Evolutionary conservation across 1,140 invertebrate species (phyloP).

Genomic region (Onthophagus taurus): DNA sequence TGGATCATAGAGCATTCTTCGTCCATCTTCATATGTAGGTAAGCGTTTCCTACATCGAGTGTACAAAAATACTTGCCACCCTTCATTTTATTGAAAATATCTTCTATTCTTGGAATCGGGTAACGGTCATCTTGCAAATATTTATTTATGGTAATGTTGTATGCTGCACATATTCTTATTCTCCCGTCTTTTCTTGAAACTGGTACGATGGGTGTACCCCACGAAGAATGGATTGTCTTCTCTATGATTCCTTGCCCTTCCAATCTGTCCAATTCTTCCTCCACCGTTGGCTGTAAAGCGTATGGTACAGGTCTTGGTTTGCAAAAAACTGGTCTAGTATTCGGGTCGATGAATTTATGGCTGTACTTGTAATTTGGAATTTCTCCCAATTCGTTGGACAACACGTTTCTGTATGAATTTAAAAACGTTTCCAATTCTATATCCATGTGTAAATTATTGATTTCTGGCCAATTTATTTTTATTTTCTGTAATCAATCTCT

Average conservation of each 20-base stretch:
- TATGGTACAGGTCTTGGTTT: not conserved
- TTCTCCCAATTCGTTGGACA: not conserved
- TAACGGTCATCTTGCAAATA: conserved; percentile 28
- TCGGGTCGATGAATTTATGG: not conserved
- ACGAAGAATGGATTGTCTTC: too few relatives aligned
- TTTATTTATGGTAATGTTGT: conserved; percentile 35
- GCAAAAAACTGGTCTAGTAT: not conserved
- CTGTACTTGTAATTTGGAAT: not conserved
- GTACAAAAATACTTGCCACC: conserved; percentile 31
- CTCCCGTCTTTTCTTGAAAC: conserved; percentile 37
- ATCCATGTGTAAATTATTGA: not conserved
- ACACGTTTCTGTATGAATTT: not conserved
- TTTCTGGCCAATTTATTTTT: not conserved
- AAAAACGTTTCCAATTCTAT: not conserved
- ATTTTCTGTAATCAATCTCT: not conserved
- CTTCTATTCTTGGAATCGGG: conserved; percentile 30
- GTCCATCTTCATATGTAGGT: conserved; percentile 31
- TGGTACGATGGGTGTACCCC: conserved; percentile 9
- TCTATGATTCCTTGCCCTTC: too few relatives aligned
- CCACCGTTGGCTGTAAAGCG: too few relatives aligned
- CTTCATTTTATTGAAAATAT: conserved; percentile 29
- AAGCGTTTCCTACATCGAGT: conserved; percentile 34
- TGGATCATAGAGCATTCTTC: conserved; percentile 24
- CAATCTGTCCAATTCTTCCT: too few relatives aligned
- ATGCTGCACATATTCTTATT: conserved; percentile 40